These are phyloP conservation scores for Meteorus sp. DNA, from an alignment of 1,140 invertebrate species.

Conservation along the genomic window DNA sequence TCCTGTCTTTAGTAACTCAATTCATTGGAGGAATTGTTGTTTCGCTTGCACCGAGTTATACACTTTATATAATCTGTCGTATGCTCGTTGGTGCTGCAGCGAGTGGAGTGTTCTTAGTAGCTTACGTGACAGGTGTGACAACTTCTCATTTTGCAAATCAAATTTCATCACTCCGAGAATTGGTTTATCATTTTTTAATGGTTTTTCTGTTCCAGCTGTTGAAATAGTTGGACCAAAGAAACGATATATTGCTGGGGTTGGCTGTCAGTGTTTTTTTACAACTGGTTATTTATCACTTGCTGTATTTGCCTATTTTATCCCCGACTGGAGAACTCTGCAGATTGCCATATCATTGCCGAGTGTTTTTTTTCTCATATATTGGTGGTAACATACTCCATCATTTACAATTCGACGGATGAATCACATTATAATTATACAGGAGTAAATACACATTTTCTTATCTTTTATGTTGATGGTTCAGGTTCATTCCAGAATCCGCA, in stretches of 20 bases:
- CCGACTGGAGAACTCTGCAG: conserved; percentile 75
- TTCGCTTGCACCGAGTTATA: conserved; percentile 70
- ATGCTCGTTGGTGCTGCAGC: conserved; percentile 74
- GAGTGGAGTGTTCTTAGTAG: conserved; percentile 76
- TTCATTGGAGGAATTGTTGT: conserved; percentile 68
- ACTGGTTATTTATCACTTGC: conserved; percentile 74
- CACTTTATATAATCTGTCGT: conserved; percentile 68
- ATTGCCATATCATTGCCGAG: conserved; percentile 74
- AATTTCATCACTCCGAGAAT: conserved; percentile 10
- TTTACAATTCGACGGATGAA: too few species aligned
- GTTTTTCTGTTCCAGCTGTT: conserved; percentile 64
- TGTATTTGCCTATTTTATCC: conserved; percentile 71
- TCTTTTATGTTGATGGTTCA: too few species aligned
- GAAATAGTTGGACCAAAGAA: conserved; percentile 81
- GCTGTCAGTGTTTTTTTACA: conserved; percentile 78
- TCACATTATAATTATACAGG: too few species aligned
- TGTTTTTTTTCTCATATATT: conserved; percentile 72
- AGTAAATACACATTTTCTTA: conserved; percentile 38
- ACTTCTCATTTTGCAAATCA: too few species aligned
- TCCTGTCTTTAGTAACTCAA: conserved; percentile 71
- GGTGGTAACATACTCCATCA: too few species aligned
- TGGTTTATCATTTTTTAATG: conserved; percentile 1
- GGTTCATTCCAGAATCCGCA: conserved; percentile 81
- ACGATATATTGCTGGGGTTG: conserved; percentile 73
- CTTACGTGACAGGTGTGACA: conserved; percentile 69